Conservation (phyloP, 2,797 vertebrate genomes). For the Sebastes iracundus region DNA sequence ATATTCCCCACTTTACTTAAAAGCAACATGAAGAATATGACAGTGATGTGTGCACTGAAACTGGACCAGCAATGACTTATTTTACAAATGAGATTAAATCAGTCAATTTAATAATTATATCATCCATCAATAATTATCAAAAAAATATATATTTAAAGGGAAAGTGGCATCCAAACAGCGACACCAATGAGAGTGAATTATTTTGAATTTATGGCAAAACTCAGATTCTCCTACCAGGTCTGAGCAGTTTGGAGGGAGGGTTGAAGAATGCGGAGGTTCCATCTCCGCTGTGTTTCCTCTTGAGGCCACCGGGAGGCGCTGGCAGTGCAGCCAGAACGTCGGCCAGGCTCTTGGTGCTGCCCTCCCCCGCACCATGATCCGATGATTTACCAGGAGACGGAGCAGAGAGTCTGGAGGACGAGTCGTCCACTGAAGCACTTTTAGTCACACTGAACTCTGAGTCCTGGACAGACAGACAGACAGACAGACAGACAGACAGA, state of each 20-base stretch:
- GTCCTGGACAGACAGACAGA: slow-evolving; percentile 63
- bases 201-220: not conserved
- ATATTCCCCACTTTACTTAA: not conserved
- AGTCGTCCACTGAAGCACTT: slow-evolving; percentile 71
- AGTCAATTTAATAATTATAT: not conserved
- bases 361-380: slow-evolving; percentile 74
- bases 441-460: slow-evolving; percentile 79
- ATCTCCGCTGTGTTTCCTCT: slow-evolving; percentile 85
- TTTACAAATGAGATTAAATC: not conserved
- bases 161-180: not conserved
- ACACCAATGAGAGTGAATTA: not conserved
- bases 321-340: slow-evolving; percentile 79
- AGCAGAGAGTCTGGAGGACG: slow-evolving; percentile 49
- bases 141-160: not conserved
- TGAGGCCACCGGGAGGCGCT: slow-evolving; percentile 74
- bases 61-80: not conserved
- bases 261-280: slow-evolving; percentile 41
- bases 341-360: slow-evolving; percentile 78
- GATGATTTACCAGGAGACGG: slow-evolving; percentile 43
- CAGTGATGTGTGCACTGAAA: not conserved
- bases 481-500: slow-evolving; percentile 1
- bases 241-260: slow-evolving; percentile 81
- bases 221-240: slow-evolving; percentile 74
- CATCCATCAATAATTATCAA: not conserved
- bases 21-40: not conserved